A percentile compares a stretch with the other conserved stretches of the same genome.
These are phyloP conservation scores for Bombus superbus DNA, from an alignment of 1,140 invertebrate genomes.

Conservation along the genomic window DNA sequence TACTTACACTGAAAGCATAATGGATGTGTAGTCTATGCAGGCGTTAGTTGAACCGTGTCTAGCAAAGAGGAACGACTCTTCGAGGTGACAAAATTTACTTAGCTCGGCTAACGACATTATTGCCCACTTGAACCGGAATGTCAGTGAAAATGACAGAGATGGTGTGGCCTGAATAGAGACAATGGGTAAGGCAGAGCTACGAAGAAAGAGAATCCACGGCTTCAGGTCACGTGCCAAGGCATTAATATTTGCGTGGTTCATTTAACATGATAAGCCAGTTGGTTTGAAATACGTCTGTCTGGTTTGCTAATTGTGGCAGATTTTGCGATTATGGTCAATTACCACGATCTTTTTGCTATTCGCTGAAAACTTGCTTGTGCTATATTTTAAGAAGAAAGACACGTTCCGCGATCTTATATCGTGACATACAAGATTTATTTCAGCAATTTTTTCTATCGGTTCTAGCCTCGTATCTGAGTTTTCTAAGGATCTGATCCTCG, in stretches of 20 bases:
- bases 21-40: neutral
- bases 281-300: neutral
- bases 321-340: neutral
- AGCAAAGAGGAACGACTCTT: constrained; percentile 4
- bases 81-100: constrained; percentile 53
- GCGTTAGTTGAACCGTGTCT: constrained; percentile 3
- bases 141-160: constrained; percentile 44
- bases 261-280: constrained; percentile 40
- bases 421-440: too few species aligned
- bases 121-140: constrained; percentile 36
- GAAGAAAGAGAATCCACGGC: constrained; percentile 15
- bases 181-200: neutral
- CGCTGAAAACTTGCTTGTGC: too few species aligned
- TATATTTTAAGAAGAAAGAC: neutral
- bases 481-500: too few species aligned
- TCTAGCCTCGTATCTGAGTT: too few species aligned
- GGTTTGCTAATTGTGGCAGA: neutral
- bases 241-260: constrained; percentile 59
- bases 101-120: constrained; percentile 48
- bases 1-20: neutral
- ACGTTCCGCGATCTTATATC: too few species aligned
- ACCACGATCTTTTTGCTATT: neutral
- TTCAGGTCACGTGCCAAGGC: constrained; percentile 4
- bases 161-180: constrained; percentile 6
- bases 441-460: too few species aligned